Evolutionary conservation across 92 coral and sea anemone species (phyloP).

Genomic region (Zoanthus sansibaricus): DNA sequence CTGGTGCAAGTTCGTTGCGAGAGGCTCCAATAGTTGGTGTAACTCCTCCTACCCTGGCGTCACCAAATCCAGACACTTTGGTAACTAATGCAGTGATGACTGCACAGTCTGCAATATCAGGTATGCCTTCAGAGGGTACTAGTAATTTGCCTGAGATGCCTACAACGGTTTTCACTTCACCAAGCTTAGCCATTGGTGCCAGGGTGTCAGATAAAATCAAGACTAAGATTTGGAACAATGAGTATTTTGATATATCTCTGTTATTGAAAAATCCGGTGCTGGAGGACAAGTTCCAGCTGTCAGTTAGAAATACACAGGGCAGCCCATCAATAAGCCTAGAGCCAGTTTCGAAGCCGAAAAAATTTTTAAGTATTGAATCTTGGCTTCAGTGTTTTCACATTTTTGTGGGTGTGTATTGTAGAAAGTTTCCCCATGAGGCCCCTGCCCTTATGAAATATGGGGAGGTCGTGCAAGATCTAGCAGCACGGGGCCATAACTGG

Average conservation of each 20-base stretch:
- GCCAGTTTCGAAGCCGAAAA: constrained; percentile 46
- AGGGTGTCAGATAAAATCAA: constrained; percentile 35
- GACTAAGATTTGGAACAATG: constrained; percentile 50
- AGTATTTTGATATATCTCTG: constrained; percentile 47
- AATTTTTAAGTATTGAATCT: constrained; percentile 17
- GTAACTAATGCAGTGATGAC: too few species aligned
- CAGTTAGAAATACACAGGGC: constrained; percentile 33
- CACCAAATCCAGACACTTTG: too few species aligned
- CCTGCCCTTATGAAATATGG: constrained; percentile 71
- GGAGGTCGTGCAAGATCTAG: constrained; percentile 67
- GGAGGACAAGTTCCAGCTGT: constrained; percentile 22
- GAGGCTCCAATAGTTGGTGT: too few species aligned
- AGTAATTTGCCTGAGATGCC: constrained; percentile 2
- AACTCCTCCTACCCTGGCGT: too few species aligned
- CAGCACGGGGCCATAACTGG: constrained; percentile 63
- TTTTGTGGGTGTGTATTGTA: constrained; percentile 55
- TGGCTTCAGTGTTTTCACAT: constrained; percentile 58
- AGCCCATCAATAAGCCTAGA: constrained; percentile 57
- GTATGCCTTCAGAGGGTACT: background rate
- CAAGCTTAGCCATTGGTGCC: constrained; percentile 36
- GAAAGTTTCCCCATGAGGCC: constrained; percentile 62
- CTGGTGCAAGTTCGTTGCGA: too few species aligned
- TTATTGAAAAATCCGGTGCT: constrained; percentile 28
- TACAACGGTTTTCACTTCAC: constrained; percentile 12
- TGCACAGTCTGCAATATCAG: background rate